Percentiles rank a stretch among this genome's conserved stretches.
phyloP scores from a whole-genome alignment of 2,888 invertebrate species.

The Artemia sinica region DNA sequence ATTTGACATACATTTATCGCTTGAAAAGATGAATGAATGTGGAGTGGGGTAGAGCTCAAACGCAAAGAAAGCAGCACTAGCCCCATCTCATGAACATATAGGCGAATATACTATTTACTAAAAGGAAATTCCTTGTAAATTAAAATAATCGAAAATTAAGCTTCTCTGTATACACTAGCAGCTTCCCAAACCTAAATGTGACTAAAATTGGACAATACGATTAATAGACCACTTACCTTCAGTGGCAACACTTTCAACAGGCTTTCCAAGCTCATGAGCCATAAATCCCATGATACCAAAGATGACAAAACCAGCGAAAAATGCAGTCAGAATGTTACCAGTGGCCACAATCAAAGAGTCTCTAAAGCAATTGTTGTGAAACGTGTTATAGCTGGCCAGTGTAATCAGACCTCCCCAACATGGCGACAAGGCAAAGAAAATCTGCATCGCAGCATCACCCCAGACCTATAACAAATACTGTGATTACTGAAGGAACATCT shows the following conservation, averaged over 20 bases:
- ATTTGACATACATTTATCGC: too few relatives aligned
- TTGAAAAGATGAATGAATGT: too few relatives aligned
- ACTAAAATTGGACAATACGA: too few relatives aligned
- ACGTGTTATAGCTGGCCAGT: conserved; percentile 65
- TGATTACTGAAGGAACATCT: not conserved
- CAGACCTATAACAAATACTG: conserved; percentile 40
- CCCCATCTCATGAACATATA: not conserved
- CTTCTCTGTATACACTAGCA: too few relatives aligned
- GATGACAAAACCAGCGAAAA: conserved; percentile 61
- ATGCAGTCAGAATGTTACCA: conserved; percentile 57
- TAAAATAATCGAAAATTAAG: not conserved
- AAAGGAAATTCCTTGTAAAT: not conserved
- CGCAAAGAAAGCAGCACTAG: too few relatives aligned
- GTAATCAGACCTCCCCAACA: conserved; percentile 75
- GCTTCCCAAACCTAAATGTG: too few relatives aligned
- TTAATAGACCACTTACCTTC: conserved; percentile 34
- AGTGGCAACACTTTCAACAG: conserved; percentile 52
- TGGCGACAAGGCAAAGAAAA: conserved; percentile 68
- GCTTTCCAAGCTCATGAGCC: conserved; percentile 52
- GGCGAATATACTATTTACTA: not conserved
- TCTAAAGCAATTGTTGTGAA: conserved; percentile 61
- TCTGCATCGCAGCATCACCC: conserved; percentile 69
- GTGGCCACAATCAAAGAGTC: conserved; percentile 57
- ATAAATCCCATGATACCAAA: conserved; percentile 65
- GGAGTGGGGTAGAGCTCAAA: too few relatives aligned